Evolutionary conservation across 2,113 vertebrate species (phyloP).

Genomic region (Sphaerodactylus townsendi): DNA sequence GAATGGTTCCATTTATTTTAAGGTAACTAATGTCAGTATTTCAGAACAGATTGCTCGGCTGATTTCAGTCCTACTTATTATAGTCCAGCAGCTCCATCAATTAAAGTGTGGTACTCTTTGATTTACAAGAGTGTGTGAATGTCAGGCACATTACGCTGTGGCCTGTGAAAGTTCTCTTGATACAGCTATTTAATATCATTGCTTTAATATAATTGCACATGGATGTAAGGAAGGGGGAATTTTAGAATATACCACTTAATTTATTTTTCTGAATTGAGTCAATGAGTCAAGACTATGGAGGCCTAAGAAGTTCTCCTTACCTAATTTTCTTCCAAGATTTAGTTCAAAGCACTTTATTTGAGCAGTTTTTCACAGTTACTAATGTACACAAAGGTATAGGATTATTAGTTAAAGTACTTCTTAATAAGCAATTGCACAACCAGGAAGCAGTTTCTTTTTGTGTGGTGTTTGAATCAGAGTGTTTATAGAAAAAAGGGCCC

Average conservation of each 20-base stretch:
- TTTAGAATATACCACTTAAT: too few relatives aligned
- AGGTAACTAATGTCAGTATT: constrained; percentile 10
- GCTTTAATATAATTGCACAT: neutral
- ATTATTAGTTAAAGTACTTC: too few relatives aligned
- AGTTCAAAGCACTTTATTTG: too few relatives aligned
- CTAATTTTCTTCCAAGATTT: too few relatives aligned
- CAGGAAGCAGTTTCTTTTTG: too few relatives aligned
- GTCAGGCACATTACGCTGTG: constrained; percentile 1
- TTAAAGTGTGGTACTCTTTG: neutral
- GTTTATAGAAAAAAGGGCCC: too few relatives aligned
- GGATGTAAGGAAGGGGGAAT: neutral
- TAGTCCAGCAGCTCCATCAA: neutral
- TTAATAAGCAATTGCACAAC: too few relatives aligned
- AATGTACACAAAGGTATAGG: too few relatives aligned
- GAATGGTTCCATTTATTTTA: constrained; percentile 20
- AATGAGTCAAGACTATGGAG: neutral
- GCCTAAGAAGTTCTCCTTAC: neutral
- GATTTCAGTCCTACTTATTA: constrained; percentile 4
- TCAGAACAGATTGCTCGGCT: constrained; percentile 3
- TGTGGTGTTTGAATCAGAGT: too few relatives aligned
- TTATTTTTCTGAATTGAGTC: neutral
- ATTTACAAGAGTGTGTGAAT: neutral
- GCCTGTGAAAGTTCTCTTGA: neutral
- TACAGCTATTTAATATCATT: neutral
- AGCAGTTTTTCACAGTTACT: too few relatives aligned